These are phyloP conservation scores for Trichosurus vulpecula DNA, from an alignment of 2,797 vertebrate species.

Conservation along the genomic window DNA sequence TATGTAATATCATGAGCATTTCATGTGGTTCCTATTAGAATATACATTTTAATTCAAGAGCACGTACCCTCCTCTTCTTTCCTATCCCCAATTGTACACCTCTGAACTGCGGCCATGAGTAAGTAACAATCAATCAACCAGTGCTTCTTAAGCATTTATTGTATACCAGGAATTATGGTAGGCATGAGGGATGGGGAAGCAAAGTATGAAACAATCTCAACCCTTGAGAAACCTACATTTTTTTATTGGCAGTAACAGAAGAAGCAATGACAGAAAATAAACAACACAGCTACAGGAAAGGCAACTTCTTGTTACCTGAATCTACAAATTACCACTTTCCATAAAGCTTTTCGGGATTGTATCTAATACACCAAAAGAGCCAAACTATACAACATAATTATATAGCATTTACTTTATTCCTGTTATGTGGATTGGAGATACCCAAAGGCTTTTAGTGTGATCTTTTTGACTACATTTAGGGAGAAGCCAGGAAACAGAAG, in stretches of 20 bases:
- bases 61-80: neutral
- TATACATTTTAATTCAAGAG: neutral
- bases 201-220: neutral
- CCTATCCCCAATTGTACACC: neutral
- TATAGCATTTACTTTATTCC: constrained; percentile 48
- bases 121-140: neutral
- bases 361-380: constrained; percentile 27
- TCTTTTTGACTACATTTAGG: constrained; percentile 71
- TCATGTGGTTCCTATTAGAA: neutral
- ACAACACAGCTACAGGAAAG: neutral
- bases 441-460: constrained; percentile 39
- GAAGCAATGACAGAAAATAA: neutral
- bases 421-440: constrained; percentile 60
- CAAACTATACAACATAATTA: constrained; percentile 41
- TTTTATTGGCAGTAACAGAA: neutral
- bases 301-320: neutral
- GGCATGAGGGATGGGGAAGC: neutral
- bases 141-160: neutral
- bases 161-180: neutral
- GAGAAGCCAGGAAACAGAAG: constrained; percentile 67
- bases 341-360: constrained; percentile 24
- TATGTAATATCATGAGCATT: neutral
- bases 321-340: constrained; percentile 7
- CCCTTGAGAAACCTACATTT: neutral
- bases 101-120: neutral